These are phyloP conservation scores for Buphagus erythrorhynchus DNA, from an alignment of 2,797 vertebrate genomes.

Conservation along the genomic window DNA sequence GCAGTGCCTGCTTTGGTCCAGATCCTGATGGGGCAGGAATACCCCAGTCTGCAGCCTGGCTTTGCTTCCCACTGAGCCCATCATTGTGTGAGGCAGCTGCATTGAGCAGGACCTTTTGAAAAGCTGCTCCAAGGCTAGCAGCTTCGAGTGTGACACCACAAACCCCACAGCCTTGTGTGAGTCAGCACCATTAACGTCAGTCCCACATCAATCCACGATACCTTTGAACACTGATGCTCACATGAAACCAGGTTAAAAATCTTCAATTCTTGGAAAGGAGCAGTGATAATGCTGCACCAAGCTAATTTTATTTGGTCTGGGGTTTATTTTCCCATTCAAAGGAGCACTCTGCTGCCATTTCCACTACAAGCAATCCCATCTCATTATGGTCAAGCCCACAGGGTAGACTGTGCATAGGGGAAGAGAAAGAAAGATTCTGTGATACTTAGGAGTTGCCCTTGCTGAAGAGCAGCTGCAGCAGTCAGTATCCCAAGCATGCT, in stretches of 20 bases:
- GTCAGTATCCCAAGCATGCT: background rate
- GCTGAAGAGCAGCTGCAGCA: slow-evolving; percentile 1
- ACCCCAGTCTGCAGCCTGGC: background rate
- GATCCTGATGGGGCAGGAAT: background rate
- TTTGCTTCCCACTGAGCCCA: background rate
- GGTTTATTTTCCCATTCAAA: background rate
- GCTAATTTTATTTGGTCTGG: background rate
- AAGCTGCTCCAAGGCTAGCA: background rate
- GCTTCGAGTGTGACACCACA: background rate
- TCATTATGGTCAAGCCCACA: background rate
- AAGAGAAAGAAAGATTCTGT: background rate
- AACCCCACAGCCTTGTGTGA: background rate
- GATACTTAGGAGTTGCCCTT: background rate
- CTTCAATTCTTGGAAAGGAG: background rate
- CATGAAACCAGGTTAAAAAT: background rate
- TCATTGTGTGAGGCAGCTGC: background rate
- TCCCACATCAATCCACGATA: background rate
- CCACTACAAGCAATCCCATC: background rate
- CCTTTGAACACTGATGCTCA: background rate
- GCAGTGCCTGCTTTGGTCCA: background rate
- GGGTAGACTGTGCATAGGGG: background rate
- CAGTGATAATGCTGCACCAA: background rate
- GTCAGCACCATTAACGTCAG: background rate
- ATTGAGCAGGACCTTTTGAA: background rate
- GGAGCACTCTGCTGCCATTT: background rate